Evolutionary conservation across 2,888 invertebrate species (phyloP), one percentile per base, ranked within the genome.

Genomic region (Microplitis deprimator): DNA sequence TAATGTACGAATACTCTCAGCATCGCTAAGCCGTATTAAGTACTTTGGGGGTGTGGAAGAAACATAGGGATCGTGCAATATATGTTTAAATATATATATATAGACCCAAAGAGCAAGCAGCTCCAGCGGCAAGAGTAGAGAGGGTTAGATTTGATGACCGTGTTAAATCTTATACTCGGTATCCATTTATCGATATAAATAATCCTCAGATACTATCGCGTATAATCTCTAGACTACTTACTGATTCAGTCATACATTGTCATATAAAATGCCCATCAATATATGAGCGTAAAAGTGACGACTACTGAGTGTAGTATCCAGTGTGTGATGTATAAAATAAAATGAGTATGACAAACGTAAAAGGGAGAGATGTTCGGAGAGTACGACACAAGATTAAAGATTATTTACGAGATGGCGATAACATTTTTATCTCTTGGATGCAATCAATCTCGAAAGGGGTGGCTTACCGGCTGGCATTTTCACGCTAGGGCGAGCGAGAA

Each of bases 121-220:
- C 29, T 39, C 39, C 40, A 68, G 60, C 6, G 39, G 50, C 16
- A 13, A 65, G 64, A 6, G 65, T 41, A 64, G 39, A 38, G 65
- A 67, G 17, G 40, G 68, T 40, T 62, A n/a, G 40, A 59, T 60
- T 38, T 65, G 41, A 65, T 41, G 13, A 61, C 59, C 29, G 17
- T 41, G 75, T 68, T 40, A 40, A 68, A 68, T 76, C 76, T 72
- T 78, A 29, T 29, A 79, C 79, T 76, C 73, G 68, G 84, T 82
- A 84, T 87, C 85, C 87, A 85, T 87, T 87, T 89, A 89, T 88
- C 86, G 85, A 83, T 38, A 29, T 86, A 89, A 89, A 89, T 89
- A 89, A 89, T 89, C 89, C 87, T 6, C 61, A 76, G 86, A 87
- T 86, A 85, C 80, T 77, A 87, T 86, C 86, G 75, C 75, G 62